Conservation (phyloP, 1,140 invertebrate genomes). For the Pogonomyrmex barbatus region DNA sequence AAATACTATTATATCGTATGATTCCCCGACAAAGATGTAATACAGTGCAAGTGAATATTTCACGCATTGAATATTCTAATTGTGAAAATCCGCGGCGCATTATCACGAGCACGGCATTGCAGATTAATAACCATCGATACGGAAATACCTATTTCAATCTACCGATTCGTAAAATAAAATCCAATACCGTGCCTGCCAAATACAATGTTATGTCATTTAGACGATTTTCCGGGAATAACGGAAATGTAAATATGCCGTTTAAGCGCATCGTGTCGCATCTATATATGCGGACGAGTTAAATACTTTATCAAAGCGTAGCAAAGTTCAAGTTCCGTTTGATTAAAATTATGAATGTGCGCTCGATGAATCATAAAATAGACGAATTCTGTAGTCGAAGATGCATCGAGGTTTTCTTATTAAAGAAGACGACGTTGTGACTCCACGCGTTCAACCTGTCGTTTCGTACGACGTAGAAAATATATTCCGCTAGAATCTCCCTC, state of each 20-base stretch:
- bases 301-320: neutral
- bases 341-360: neutral
- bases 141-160: conserved; percentile 46
- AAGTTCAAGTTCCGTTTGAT: neutral
- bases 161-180: conserved; percentile 68
- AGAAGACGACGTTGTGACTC: conserved; percentile 31
- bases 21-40: conserved; percentile 37
- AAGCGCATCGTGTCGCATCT: neutral
- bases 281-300: neutral
- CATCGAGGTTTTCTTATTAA: conserved; percentile 60
- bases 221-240: conserved; percentile 1
- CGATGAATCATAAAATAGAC: conserved; percentile 11
- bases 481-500: conserved; percentile 67
- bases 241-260: conserved; percentile 8
- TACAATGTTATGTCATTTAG: conserved; percentile 36
- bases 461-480: conserved; percentile 69
- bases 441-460: conserved; percentile 64
- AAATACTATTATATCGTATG: conserved; percentile 69
- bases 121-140: conserved; percentile 65
- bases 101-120: conserved; percentile 43
- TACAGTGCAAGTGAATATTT: conserved; percentile 52
- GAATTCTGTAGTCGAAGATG: neutral
- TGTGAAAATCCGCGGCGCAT: conserved; percentile 59
- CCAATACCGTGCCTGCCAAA: conserved; percentile 47
- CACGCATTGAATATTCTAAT: conserved; percentile 46